A percentile compares a stretch with the other conserved stretches of the same genome.
Conservation (phyloP, 2,888 invertebrate genomes). For the Listrodromus nycthemerus region DNA sequence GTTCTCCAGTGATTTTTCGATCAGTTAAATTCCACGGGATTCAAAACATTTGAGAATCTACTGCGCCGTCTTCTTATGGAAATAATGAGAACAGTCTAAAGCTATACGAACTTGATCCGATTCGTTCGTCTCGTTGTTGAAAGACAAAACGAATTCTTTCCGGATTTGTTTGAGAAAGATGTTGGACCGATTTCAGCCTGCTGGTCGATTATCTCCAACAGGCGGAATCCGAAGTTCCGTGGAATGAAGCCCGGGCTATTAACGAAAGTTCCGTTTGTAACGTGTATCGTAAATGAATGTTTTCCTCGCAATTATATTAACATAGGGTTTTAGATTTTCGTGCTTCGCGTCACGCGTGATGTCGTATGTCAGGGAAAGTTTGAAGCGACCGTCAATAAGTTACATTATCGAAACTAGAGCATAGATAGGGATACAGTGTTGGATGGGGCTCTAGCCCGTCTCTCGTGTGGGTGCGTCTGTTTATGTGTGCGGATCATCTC, state of each 20-base stretch:
- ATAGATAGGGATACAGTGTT: background rate
- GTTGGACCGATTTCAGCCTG: background rate
- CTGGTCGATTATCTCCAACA: background rate
- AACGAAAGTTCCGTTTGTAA: background rate
- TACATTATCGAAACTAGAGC: background rate
- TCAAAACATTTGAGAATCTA: background rate
- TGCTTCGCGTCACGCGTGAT: background rate
- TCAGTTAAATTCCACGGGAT: background rate
- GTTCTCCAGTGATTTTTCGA: background rate
- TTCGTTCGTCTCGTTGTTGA: background rate
- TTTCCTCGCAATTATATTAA: background rate
- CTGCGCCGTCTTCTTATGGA: background rate
- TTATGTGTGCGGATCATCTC: conserved; percentile 13
- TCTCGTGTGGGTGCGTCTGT: background rate
- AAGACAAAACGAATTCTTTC: background rate
- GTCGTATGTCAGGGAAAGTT: background rate
- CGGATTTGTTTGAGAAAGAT: background rate
- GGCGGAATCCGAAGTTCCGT: background rate
- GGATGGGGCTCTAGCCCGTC: background rate
- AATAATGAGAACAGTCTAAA: background rate
- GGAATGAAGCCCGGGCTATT: background rate
- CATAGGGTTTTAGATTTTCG: background rate
- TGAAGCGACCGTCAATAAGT: background rate
- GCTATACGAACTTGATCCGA: background rate
- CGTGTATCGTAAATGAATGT: background rate